Percentiles rank a stretch among this genome's conserved stretches.
phyloP scores from a whole-genome alignment of 2,797 vertebrate species.

The Lophius americanus region DNA sequence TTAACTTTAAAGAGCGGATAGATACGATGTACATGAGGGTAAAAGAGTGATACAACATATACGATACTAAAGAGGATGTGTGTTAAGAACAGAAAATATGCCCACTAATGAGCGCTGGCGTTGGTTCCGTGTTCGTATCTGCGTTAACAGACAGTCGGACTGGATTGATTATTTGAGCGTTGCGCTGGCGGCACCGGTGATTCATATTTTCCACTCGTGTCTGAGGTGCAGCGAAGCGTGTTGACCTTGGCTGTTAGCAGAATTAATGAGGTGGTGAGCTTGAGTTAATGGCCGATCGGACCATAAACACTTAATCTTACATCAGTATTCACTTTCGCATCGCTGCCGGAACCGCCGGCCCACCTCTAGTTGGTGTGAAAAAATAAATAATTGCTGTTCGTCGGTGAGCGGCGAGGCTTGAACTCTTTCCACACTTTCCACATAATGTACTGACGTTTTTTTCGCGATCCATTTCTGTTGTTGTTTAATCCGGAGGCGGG shows the following conservation, averaged over 20 bases:
- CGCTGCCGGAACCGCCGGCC: not conserved
- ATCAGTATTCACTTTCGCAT: not conserved
- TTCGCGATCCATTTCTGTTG: constrained; percentile 15
- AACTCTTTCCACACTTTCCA: not conserved
- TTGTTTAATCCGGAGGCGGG: constrained; percentile 6
- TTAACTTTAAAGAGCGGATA: too few species aligned
- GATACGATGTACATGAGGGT: too few species aligned
- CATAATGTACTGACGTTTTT: constrained; percentile 6
- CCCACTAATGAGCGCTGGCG: too few species aligned
- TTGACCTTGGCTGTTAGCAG: not conserved
- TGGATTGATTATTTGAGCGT: not conserved
- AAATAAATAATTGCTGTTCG: not conserved
- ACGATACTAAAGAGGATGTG: too few species aligned
- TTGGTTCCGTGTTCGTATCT: too few species aligned
- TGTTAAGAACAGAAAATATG: too few species aligned
- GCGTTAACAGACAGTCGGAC: too few species aligned
- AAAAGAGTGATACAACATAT: too few species aligned
- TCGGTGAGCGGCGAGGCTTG: not conserved
- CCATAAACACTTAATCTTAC: not conserved
- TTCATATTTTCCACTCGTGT: not conserved
- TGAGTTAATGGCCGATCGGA: not conserved
- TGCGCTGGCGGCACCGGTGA: not conserved
- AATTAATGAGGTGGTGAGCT: constrained; percentile 1
- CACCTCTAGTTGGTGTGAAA: not conserved
- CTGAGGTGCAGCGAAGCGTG: not conserved